phyloP scores from a whole-genome alignment of 2,113 vertebrate species.

The Stomatorhinus ivindoensis region DNA sequence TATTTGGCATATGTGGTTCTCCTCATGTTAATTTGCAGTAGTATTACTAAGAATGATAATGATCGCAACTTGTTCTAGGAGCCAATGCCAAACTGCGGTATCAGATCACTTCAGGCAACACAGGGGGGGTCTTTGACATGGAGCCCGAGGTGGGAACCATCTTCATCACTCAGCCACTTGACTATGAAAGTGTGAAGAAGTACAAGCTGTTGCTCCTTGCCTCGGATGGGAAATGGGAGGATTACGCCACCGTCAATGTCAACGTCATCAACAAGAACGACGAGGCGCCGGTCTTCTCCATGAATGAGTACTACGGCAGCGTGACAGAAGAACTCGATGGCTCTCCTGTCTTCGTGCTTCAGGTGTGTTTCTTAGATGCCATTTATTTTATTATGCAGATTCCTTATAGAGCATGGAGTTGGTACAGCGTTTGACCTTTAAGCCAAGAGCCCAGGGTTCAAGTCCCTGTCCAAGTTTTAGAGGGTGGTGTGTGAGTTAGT shows the following conservation, averaged over 20 bases:
- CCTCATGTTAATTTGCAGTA: background rate
- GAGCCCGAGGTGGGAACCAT: conserved; percentile 78
- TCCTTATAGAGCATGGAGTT: background rate
- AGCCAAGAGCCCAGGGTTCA: background rate
- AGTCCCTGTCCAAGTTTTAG: background rate
- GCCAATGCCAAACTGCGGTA: conserved; percentile 78
- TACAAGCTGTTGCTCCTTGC: conserved; percentile 75
- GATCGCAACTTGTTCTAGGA: conserved; percentile 45
- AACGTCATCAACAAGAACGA: conserved; percentile 80
- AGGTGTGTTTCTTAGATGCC: conserved; percentile 54
- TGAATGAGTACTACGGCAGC: conserved; percentile 77
- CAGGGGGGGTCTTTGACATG: conserved; percentile 70
- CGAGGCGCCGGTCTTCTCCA: conserved; percentile 75
- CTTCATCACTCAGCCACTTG: conserved; percentile 73
- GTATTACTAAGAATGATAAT: background rate
- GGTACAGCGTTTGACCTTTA: background rate
- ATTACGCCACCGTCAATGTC: conserved; percentile 66
- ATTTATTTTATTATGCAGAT: background rate
- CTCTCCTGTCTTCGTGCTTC: conserved; percentile 75
- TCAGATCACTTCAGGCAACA: conserved; percentile 79
- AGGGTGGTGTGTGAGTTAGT: background rate
- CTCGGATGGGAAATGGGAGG: conserved; percentile 85
- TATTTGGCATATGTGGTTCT: background rate
- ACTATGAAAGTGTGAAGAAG: conserved; percentile 73
- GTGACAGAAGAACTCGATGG: conserved; percentile 74